Evolutionary conservation across 2,888 invertebrate species (phyloP).

Genomic region (Melieria crassipennis): DNA sequence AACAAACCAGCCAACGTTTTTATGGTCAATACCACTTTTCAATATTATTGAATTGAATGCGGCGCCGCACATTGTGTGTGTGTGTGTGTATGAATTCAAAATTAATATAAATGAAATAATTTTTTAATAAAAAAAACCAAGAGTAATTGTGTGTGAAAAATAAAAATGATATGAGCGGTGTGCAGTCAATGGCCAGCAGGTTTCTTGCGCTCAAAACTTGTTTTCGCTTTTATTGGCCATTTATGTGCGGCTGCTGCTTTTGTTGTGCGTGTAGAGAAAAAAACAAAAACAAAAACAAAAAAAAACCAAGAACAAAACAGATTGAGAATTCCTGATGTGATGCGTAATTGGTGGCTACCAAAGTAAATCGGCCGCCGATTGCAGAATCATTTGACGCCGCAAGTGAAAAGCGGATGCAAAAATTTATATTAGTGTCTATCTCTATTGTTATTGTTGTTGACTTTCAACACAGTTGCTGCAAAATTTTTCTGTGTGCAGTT

Average conservation of each 20-base stretch:
- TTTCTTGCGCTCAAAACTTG: slow-evolving; percentile 45
- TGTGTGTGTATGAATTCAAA: background rate
- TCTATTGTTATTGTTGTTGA: too few relatives aligned
- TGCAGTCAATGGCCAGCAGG: background rate
- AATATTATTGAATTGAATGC: too few relatives aligned
- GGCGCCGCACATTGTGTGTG: too few relatives aligned
- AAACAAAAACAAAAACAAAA: background rate
- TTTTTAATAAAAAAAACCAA: background rate
- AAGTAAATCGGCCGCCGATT: too few relatives aligned
- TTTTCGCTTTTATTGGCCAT: slow-evolving; percentile 58
- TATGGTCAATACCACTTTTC: too few relatives aligned
- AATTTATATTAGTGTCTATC: too few relatives aligned
- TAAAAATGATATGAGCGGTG: background rate
- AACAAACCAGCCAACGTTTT: too few relatives aligned
- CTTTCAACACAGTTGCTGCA: too few relatives aligned
- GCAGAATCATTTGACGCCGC: too few relatives aligned
- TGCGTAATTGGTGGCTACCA: background rate
- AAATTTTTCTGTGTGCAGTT: too few relatives aligned
- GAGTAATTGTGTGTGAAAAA: background rate
- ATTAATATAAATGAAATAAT: background rate
- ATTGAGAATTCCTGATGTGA: background rate
- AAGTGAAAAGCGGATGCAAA: too few relatives aligned
- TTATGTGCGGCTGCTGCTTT: slow-evolving; percentile 22
- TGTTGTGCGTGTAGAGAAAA: background rate
- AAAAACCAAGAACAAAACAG: background rate